Base-by-base conservation (phyloP, 2,888 invertebrate species). In the Lasioglossum malachurum region DNA sequence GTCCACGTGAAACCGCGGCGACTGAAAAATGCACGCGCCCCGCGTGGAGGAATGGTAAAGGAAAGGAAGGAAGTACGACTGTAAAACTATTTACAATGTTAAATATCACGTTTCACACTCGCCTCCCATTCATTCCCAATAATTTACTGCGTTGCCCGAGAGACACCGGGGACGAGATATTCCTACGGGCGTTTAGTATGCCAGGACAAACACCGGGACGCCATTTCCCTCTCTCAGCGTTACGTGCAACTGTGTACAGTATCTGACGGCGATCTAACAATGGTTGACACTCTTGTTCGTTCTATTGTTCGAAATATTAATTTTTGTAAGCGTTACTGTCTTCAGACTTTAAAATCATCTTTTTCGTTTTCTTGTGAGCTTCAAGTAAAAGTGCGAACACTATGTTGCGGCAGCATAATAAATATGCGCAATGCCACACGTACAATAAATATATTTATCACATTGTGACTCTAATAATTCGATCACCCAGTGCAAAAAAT, bases 41-140 rank as follows among this genome's bases (percentile, higher is more conserved):
- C 71, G 53, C 44, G 41, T 67, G 44, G 60, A 19, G 46, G 35
- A 31, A 60, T 74, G 38, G 81, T 19, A 23, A 38, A 67, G 67
- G 35, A 67, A 67, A 67, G 67, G 67, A 60, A 76, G 46, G 85
- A 71, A 60, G 49, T 71, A 49, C 76, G 41, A 49, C 78, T 53
- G 71, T 73, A 67, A 76, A 78, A 81, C 71, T 64, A 83, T 87
- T 87, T 87, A 87, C 82, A 90, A 81, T 87, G 87, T 73, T 83
- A 83, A 84, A 84, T 88, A 87, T 88, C 88, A 80, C 84, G 84
- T 87, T 89, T 88, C 88, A 83, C 71, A 75, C 73, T 57, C 75
- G 64, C 53, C 41, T 84, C 71, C 79, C 88, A 86, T 89, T 84
- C 82, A 77, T 87, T 80, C 44, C 75, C 76, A 60, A 78, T 78